Evolutionary conservation across 1,140 invertebrate species (phyloP).

Genomic region (Rhagoletis zephyria): DNA sequence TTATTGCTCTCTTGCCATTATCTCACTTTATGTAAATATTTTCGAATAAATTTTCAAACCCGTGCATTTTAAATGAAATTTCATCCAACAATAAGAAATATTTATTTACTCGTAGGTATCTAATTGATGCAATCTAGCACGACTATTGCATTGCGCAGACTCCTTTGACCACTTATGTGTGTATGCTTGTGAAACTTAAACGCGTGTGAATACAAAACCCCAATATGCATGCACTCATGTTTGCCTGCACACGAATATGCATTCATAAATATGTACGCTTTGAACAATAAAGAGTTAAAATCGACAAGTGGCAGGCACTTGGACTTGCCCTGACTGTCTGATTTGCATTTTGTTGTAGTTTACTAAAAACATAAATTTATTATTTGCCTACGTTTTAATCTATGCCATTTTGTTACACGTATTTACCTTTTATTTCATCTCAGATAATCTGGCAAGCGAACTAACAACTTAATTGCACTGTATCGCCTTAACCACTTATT

Average conservation of each 20-base stretch:
- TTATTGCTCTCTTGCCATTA: slow-evolving; percentile 32
- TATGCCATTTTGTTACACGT: slow-evolving; percentile 37
- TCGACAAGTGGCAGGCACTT: slow-evolving; percentile 23
- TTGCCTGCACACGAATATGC: neutral
- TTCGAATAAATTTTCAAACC: slow-evolving; percentile 5
- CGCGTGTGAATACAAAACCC: slow-evolving; percentile 3
- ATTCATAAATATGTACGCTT: neutral
- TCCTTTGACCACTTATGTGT: slow-evolving; percentile 33
- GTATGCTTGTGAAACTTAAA: slow-evolving; percentile 16
- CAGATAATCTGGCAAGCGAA: slow-evolving; percentile 49
- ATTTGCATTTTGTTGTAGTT: slow-evolving; percentile 46
- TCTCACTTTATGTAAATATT: slow-evolving; percentile 39
- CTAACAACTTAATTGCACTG: slow-evolving; percentile 51
- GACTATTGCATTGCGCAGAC: slow-evolving; percentile 41
- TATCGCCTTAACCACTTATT: slow-evolving; percentile 17
- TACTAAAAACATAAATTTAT: slow-evolving; percentile 50
- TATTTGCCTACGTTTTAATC: slow-evolving; percentile 48
- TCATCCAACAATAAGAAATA: slow-evolving; percentile 23
- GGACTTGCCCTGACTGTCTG: neutral
- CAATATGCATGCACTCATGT: neutral
- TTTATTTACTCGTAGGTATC: neutral
- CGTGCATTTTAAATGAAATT: slow-evolving; percentile 38
- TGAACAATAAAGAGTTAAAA: slow-evolving; percentile 21
- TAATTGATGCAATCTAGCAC: slow-evolving; percentile 47
- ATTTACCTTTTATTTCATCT: slow-evolving; percentile 49